These are phyloP conservation scores for Euproctis similis DNA, from an alignment of 2,888 invertebrate species.

Conservation along the genomic window DNA sequence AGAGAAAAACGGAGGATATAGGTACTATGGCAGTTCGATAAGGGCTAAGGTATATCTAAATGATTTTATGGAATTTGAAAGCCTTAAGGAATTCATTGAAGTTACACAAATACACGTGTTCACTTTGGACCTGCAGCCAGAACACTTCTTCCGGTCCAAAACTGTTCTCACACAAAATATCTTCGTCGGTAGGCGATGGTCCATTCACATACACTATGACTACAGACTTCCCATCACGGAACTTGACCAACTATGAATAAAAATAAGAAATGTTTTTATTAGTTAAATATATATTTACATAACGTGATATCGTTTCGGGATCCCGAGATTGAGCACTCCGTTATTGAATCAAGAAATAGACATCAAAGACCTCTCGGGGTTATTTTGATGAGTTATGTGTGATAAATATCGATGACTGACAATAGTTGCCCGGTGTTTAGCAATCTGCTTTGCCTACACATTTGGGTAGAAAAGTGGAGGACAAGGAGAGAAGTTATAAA, in stretches of 20 bases:
- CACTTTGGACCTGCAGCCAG: constrained; percentile 8
- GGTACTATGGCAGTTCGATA: too few species aligned
- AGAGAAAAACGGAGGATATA: too few species aligned
- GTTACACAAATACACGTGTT: constrained; percentile 20
- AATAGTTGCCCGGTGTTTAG: too few species aligned
- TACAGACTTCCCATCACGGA: constrained; percentile 6
- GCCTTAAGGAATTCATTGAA: constrained; percentile 14
- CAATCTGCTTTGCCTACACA: too few species aligned
- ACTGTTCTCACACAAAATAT: constrained; percentile 16
- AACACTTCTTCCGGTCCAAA: constrained; percentile 2
- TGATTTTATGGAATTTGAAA: constrained; percentile 8
- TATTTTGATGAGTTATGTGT: not conserved
- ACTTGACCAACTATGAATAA: constrained; percentile 10
- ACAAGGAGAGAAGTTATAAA: too few species aligned
- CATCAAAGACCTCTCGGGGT: not conserved
- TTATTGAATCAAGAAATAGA: not conserved
- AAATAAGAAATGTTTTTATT: not conserved
- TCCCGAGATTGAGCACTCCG: not conserved
- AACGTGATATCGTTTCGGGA: not conserved
- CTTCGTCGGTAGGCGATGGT: constrained; percentile 9
- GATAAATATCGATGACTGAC: too few species aligned
- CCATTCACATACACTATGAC: constrained; percentile 24
- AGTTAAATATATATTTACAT: not conserved
- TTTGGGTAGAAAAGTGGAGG: too few species aligned
- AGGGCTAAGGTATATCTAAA: too few species aligned